Conservation (phyloP, 2,113 vertebrate species). For the Dasyurus viverrinus region DNA sequence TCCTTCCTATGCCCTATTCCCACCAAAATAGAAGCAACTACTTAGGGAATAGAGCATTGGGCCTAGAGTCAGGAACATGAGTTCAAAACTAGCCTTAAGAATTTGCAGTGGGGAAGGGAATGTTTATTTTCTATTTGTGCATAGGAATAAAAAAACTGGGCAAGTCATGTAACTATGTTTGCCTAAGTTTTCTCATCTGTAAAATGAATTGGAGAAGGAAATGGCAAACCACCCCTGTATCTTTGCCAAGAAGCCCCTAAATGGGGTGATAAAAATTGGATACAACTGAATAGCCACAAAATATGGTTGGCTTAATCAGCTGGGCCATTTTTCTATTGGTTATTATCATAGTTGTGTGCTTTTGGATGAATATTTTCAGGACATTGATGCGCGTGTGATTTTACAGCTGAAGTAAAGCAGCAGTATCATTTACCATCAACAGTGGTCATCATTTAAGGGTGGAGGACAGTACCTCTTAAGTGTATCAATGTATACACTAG, state of each 20-base stretch:
- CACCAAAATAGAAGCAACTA: no score
- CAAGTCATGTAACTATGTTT: no score
- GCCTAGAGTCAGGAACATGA: no score
- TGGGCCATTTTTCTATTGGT: background rate
- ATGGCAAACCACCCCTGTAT: no score
- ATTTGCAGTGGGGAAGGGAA: no score
- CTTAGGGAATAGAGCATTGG: no score
- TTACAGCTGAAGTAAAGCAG: background rate
- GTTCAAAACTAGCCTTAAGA: no score
- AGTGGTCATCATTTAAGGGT: background rate
- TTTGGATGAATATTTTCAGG: background rate
- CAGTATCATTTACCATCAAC: background rate
- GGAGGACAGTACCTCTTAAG: background rate
- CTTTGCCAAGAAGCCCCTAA: background rate
- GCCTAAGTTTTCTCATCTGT: no score
- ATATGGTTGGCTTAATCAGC: background rate
- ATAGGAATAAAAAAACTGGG: no score
- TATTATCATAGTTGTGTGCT: background rate
- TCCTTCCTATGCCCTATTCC: no score
- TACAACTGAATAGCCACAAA: background rate
- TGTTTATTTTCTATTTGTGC: no score
- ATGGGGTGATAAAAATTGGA: background rate
- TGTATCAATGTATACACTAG: background rate
- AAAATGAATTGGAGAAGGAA: no score
- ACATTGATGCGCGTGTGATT: background rate